These are phyloP conservation scores for Actinernus sp. DNA, from an alignment of 92 coral and sea anemone genomes.

Conservation along the genomic window DNA sequence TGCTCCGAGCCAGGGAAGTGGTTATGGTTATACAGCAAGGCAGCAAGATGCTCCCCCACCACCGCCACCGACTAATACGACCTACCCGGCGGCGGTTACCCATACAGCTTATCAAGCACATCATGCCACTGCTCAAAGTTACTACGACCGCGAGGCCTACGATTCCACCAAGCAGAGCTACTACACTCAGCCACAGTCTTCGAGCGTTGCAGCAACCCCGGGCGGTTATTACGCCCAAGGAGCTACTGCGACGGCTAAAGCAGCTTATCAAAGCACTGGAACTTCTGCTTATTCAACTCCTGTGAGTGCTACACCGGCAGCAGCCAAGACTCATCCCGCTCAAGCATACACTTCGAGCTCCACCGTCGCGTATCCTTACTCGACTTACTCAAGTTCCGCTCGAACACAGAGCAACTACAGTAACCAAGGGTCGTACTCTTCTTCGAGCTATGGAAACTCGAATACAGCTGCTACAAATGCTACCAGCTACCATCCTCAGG, in stretches of 20 bases:
- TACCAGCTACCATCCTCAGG: slow-evolving; percentile 90
- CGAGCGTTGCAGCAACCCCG: slow-evolving; percentile 84
- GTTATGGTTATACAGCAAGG: slow-evolving; percentile 98
- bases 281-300: slow-evolving; percentile 85
- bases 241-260: slow-evolving; percentile 81
- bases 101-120: slow-evolving; percentile 88
- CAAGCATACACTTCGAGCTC: slow-evolving; percentile 88
- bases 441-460: slow-evolving; percentile 81
- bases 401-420: slow-evolving; percentile 86
- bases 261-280: slow-evolving; percentile 84
- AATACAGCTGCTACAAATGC: slow-evolving; percentile 63
- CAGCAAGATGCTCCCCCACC: slow-evolving; percentile 97
- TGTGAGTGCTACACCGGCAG: slow-evolving; percentile 81
- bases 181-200: slow-evolving; percentile 84
- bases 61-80: slow-evolving; percentile 89
- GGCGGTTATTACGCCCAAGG: slow-evolving; percentile 91
- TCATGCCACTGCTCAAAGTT: slow-evolving; percentile 76
- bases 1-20: slow-evolving; percentile 83
- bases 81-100: slow-evolving; percentile 73
- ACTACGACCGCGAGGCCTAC: slow-evolving; percentile 91
- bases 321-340: slow-evolving; percentile 81
- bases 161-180: slow-evolving; percentile 83
- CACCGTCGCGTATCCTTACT: slow-evolving; percentile 94
- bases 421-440: slow-evolving; percentile 80
- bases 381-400: slow-evolving; percentile 48